phyloP scores from a whole-genome alignment of 2,888 invertebrate species.

The Pollenia griseotomentosa region DNA sequence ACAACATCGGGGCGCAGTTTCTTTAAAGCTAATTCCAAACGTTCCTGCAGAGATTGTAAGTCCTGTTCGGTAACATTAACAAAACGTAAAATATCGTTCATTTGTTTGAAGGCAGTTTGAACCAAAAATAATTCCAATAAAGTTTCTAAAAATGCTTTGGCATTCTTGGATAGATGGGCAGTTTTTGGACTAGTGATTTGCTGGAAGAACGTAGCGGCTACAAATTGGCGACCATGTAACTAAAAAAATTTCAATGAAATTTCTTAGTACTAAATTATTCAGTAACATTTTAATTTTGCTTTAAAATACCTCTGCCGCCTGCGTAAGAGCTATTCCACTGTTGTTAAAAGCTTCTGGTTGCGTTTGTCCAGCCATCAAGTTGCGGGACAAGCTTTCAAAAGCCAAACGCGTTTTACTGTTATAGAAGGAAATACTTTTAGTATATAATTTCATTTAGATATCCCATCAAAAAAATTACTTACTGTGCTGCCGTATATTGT shows the following conservation, averaged over 20 bases:
- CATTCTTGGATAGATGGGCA: constrained; percentile 85
- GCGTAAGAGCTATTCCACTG: constrained; percentile 91
- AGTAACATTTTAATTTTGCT: background rate
- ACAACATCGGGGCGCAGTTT: constrained; percentile 94
- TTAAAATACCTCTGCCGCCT: constrained; percentile 90
- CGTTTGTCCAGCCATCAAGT: constrained; percentile 86
- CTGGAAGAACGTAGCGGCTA: constrained; percentile 88
- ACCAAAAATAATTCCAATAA: constrained; percentile 92
- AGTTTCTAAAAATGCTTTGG: constrained; percentile 88
- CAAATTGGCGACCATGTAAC: constrained; percentile 93
- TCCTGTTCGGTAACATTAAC: constrained; percentile 75
- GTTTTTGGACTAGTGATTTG: constrained; percentile 84
- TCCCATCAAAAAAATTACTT: background rate
- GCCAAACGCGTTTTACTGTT: constrained; percentile 89
- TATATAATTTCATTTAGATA: background rate
- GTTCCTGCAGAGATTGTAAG: constrained; percentile 86
- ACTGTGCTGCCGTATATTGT: constrained; percentile 74
- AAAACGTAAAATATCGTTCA: constrained; percentile 90
- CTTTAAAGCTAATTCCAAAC: constrained; percentile 89
- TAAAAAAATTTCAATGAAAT: constrained; percentile 79
- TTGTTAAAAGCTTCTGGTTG: constrained; percentile 94
- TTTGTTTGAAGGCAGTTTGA: constrained; percentile 89
- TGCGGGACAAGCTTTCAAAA: constrained; percentile 88
- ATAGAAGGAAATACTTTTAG: background rate
- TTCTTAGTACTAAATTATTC: background rate